phyloP scores from a whole-genome alignment of 2,113 vertebrate species.

The Chloroceryle aenea region DNA sequence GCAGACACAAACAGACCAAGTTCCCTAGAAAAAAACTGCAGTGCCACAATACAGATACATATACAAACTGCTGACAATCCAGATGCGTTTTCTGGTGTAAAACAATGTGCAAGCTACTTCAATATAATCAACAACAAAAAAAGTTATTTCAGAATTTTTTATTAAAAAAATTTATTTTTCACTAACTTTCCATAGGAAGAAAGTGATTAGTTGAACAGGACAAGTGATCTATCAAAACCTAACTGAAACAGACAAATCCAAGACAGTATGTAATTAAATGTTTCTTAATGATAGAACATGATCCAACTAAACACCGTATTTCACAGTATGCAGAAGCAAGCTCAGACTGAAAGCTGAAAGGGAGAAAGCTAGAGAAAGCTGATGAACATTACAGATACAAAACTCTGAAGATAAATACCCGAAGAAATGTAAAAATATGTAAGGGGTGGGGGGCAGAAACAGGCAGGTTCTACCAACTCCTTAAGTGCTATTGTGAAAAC shows the following conservation, averaged over 20 bases:
- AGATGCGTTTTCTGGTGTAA: not conserved
- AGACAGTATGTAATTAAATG: not conserved
- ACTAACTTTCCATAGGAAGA: not conserved
- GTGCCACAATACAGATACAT: not conserved
- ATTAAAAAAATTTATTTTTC: constrained; percentile 12
- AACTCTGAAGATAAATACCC: not conserved
- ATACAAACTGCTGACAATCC: not conserved
- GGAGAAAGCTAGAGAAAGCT: not conserved
- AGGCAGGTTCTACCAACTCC: not conserved
- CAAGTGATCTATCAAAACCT: not conserved
- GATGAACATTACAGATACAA: not conserved
- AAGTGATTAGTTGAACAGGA: not conserved
- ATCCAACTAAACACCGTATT: not conserved
- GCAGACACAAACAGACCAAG: constrained; percentile 34
- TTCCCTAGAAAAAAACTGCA: constrained; percentile 45
- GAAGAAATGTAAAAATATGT: not conserved
- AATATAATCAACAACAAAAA: not conserved
- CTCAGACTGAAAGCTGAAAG: not conserved
- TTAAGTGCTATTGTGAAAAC: not conserved
- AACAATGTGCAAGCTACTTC: not conserved
- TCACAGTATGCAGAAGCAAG: not conserved
- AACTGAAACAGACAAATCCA: constrained; percentile 14
- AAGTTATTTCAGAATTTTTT: not conserved
- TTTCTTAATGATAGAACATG: not conserved
- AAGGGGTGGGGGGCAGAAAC: no score